These are phyloP conservation scores for Diploscapter pachys DNA, from an alignment of 1,140 invertebrate species.

Conservation along the genomic window DNA sequence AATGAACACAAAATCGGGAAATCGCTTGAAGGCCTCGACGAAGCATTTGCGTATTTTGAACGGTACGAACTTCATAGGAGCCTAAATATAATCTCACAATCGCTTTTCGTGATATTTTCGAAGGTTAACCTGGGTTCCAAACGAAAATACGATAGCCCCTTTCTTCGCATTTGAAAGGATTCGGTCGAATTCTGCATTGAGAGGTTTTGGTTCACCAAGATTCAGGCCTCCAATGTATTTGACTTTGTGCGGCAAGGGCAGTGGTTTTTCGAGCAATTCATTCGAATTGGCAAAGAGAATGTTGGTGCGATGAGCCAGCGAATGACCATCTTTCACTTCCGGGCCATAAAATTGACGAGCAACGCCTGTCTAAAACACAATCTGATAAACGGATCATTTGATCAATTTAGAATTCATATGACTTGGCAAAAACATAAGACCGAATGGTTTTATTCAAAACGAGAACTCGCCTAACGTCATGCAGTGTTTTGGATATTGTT, in stretches of 20 bases:
- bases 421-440: neutral
- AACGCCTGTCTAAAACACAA: neutral
- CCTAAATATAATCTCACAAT: neutral
- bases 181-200: slow-evolving; percentile 20
- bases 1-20: slow-evolving; percentile 22
- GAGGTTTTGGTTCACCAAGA: slow-evolving; percentile 10
- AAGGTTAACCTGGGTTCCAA: slow-evolving; percentile 25
- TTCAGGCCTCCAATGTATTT: slow-evolving; percentile 35
- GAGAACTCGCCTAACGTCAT: neutral
- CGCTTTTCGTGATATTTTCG: neutral
- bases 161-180: slow-evolving; percentile 17
- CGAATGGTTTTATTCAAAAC: neutral
- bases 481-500: neutral
- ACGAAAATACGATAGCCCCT: slow-evolving; percentile 27
- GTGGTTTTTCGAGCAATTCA: slow-evolving; percentile 24
- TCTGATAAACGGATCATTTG: too few relatives aligned
- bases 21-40: slow-evolving; percentile 17
- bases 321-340: slow-evolving; percentile 11
- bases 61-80: slow-evolving; percentile 1
- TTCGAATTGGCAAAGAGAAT: slow-evolving; percentile 27
- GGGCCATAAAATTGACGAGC: slow-evolving; percentile 6
- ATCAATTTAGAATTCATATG: neutral
- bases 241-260: slow-evolving; percentile 25
- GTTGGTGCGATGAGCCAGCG: slow-evolving; percentile 9
- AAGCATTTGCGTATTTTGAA: slow-evolving; percentile 7